Evolutionary conservation across 1,140 invertebrate genomes (phyloP), one percentile per base, ranked within the genome.

Genomic region (Hirudo medicinalis): DNA sequence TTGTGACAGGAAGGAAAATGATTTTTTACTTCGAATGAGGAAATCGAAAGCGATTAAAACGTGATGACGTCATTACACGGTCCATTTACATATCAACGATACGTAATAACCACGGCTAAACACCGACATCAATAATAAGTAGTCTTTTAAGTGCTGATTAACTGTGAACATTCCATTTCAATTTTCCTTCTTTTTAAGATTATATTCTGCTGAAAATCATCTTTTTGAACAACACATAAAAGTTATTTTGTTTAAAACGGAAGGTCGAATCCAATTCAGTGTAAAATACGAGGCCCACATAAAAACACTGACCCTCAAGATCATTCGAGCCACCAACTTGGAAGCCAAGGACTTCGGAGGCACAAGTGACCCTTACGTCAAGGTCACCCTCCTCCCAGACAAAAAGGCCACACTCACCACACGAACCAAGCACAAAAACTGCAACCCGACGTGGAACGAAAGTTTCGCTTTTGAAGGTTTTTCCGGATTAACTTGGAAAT

Each of bases 201-300:
- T 36, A 36, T 36, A 36, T 6, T 36, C 6, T 36, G 2, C 32
- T 36, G 32, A 36, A 36, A 36, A 36, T 36, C 32, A 36, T 36
- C 6, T 36, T 36, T 36, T 2, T 36, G 32, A 36, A 36, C 43
- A 49, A 49, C 4, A 49, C 43, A 15, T 49, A 49, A 78, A 75
- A 49, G 15, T 49, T 49, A 49, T 15, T 49, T 17, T 49, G 11
- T 49, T 49, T 17, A 11, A 77, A 79, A 73, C 76, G 81, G 60
- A 49, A 49, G 80, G 80, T 69, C 76, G 76, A 70, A 92, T 97
- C 77, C 92, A 97, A 81, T 93, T 96, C 83, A 92, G 90, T 63
- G 83, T 97, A 77, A 91, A 93, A 81, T 96, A 96, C 81, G 91
- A 96, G 83, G 94, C 94, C 83, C 91, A 93, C 84, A 91, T 57